Percentiles rank a stretch among this genome's conserved stretches.
phyloP scores from a whole-genome alignment of 2,113 vertebrate species.

The Oxyura jamaicensis region DNA sequence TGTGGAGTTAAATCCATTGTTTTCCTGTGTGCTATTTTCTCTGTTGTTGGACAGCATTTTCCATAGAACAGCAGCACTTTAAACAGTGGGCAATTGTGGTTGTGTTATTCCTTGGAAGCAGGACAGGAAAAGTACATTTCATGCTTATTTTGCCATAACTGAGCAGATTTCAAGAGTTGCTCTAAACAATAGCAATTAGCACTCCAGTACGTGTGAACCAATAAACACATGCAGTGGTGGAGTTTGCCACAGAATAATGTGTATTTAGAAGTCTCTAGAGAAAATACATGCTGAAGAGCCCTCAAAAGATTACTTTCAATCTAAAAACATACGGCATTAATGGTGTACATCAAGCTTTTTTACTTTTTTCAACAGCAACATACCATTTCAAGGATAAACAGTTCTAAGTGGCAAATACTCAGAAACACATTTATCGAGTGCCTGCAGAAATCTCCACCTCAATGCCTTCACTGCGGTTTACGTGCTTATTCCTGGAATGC shows the following conservation, averaged over 20 bases:
- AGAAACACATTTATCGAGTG: neutral
- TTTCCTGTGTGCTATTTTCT: constrained; percentile 11
- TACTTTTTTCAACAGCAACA: neutral
- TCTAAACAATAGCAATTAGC: constrained; percentile 50
- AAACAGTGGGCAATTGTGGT: neutral
- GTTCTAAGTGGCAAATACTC: neutral
- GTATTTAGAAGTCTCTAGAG: constrained; percentile 14
- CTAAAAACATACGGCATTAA: neutral
- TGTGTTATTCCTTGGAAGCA: neutral
- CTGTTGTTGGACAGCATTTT: neutral
- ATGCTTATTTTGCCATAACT: neutral
- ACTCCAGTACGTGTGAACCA: neutral
- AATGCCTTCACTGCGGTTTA: neutral
- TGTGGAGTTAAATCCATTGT: neutral
- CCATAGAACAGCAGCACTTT: neutral
- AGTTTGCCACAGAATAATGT: neutral
- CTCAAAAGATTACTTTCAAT: neutral
- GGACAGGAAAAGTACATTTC: constrained; percentile 15
- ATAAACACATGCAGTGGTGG: neutral
- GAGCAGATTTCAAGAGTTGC: constrained; percentile 10
- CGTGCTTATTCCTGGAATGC: neutral
- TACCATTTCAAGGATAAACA: constrained; percentile 12
- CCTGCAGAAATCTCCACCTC: neutral
- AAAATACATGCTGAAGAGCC: constrained; percentile 2
- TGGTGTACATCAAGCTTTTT: neutral